Percentiles rank a stretch among this genome's conserved stretches.
phyloP scores from a whole-genome alignment of 1,140 invertebrate species.

The Drosophila bifasciata region DNA sequence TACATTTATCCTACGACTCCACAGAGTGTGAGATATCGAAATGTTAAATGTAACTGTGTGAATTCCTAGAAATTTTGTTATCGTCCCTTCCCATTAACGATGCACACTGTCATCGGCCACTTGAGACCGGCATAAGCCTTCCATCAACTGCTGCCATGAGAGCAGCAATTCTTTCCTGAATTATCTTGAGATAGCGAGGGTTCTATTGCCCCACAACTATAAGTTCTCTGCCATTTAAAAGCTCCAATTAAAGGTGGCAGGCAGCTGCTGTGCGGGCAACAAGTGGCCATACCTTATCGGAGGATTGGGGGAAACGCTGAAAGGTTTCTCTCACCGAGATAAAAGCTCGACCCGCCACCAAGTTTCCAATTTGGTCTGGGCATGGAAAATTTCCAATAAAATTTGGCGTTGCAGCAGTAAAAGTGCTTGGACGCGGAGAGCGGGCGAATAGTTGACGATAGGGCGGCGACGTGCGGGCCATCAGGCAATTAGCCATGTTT shows the following conservation, averaged over 20 bases:
- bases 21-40: no score
- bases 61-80: background rate
- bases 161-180: conserved; percentile 40
- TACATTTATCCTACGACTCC: no score
- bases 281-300: conserved; percentile 28
- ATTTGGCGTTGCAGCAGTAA: conserved; percentile 30
- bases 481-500: conserved; percentile 63
- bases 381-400: conserved; percentile 59
- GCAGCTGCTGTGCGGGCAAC: conserved; percentile 14
- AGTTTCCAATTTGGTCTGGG: background rate
- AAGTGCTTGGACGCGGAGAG: conserved; percentile 14
- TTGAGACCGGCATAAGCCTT: no score
- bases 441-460: conserved; percentile 34
- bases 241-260: conserved; percentile 43
- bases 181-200: conserved; percentile 39
- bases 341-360: background rate
- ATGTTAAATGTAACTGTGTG: no score
- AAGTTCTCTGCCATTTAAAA: conserved; percentile 18
- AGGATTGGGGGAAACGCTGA: conserved; percentile 19
- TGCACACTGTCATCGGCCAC: no score
- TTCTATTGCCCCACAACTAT: conserved; percentile 28
- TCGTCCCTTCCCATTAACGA: background rate
- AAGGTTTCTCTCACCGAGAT: background rate
- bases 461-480: conserved; percentile 41
- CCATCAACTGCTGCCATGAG: background rate